Percentiles rank a stretch among this genome's conserved stretches.
Conservation (phyloP, 2,888 invertebrate species). For the Cistogaster globosa region DNA sequence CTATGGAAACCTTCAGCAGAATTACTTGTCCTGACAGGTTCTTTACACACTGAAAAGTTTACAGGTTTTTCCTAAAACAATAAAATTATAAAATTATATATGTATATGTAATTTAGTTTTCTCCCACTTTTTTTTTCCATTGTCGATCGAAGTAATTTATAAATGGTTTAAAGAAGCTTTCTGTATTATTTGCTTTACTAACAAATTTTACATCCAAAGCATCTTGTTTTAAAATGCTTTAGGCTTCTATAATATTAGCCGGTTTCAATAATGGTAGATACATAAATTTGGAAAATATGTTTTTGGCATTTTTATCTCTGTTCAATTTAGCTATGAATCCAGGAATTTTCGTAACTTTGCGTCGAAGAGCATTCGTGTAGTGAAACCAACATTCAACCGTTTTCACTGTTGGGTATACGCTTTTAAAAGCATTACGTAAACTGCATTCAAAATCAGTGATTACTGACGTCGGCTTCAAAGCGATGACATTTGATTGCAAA, state of each 20-base stretch:
- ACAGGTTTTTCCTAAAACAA: not conserved
- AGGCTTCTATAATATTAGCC: not conserved
- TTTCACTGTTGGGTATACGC: slow-evolving; percentile 4
- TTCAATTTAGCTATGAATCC: not conserved
- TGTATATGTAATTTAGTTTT: no score
- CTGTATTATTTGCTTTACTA: not conserved
- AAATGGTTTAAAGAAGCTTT: no score
- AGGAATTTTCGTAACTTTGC: not conserved
- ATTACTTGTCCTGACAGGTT: not conserved
- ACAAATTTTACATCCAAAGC: not conserved
- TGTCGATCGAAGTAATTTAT: no score
- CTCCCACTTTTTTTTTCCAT: no score
- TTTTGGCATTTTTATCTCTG: not conserved
- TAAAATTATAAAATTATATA: not conserved
- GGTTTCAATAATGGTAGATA: not conserved
- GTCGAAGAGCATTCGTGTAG: not conserved
- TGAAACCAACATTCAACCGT: slow-evolving; percentile 5
- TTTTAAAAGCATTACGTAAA: slow-evolving; percentile 6
- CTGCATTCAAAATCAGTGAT: not conserved
- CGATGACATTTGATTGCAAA: not conserved
- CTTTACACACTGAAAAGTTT: slow-evolving; percentile 2
- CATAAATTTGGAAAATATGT: not conserved
- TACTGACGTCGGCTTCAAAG: slow-evolving; percentile 1
- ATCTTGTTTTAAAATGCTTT: slow-evolving; percentile 7
- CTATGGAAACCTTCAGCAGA: slow-evolving; percentile 1